phyloP scores from a whole-genome alignment of 2,113 vertebrate genomes.

The Bettongia penicillata region DNA sequence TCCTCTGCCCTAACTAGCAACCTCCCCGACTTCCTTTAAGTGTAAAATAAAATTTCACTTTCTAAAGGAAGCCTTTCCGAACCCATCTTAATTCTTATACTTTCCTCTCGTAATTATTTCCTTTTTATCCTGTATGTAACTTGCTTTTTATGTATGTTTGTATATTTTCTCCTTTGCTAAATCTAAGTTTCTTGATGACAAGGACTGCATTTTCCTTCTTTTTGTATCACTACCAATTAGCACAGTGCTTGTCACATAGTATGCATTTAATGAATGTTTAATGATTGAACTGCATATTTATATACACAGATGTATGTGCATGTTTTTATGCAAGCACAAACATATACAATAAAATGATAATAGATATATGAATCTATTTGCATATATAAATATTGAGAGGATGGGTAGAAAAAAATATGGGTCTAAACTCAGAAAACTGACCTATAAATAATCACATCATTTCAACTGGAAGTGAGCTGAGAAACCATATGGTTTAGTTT shows the following conservation, averaged over 20 bases:
- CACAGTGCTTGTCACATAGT: background rate
- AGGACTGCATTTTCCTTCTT: too few relatives aligned
- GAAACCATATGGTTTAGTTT: background rate
- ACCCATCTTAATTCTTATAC: too few relatives aligned
- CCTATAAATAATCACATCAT: background rate
- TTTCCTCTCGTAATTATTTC: too few relatives aligned
- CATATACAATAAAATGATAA: too few relatives aligned
- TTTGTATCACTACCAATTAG: background rate
- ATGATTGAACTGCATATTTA: background rate
- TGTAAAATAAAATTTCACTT: background rate
- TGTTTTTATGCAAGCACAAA: background rate
- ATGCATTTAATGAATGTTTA: background rate
- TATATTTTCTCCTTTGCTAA: background rate
- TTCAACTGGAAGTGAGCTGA: background rate
- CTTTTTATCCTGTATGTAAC: too few relatives aligned
- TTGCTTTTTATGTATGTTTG: too few relatives aligned
- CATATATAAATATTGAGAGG: background rate
- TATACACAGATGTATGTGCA: background rate
- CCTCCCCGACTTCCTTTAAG: background rate
- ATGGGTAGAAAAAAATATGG: background rate
- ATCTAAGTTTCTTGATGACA: too few relatives aligned
- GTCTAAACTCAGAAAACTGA: background rate
- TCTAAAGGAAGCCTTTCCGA: background rate
- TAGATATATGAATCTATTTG: background rate
- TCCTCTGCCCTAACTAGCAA: background rate